Evolutionary conservation across 2,888 invertebrate species (phyloP).

Genomic region (Lasioglossum oenotherae): DNA sequence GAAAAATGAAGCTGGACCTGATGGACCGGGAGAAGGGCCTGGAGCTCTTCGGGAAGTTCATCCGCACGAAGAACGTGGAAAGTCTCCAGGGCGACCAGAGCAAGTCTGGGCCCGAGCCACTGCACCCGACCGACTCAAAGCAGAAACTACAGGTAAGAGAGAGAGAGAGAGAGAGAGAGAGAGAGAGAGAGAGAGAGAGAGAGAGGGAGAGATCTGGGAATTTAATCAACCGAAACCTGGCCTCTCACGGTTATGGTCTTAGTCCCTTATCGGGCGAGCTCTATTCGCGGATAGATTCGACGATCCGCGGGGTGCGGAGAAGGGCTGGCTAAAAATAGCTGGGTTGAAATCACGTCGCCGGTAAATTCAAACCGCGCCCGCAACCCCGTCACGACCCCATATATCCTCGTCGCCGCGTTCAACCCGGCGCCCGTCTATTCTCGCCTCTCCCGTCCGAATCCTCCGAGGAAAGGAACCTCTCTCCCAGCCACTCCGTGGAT

Average conservation of each 20-base stretch:
- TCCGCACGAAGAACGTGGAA: conserved; percentile 93
- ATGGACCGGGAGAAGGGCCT: conserved; percentile 89
- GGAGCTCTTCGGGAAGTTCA: conserved; percentile 92
- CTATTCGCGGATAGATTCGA: background rate
- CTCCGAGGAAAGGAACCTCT: conserved; percentile 13
- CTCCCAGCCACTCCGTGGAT: conserved; percentile 1
- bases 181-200: background rate
- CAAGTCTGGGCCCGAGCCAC: conserved; percentile 82
- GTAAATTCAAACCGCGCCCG: conserved; percentile 5
- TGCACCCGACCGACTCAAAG: conserved; percentile 86
- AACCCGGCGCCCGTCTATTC: background rate
- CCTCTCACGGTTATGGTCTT: background rate
- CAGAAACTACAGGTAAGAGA: conserved; percentile 90
- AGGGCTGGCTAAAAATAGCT: background rate
- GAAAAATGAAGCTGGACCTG: conserved; percentile 86
- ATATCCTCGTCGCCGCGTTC: background rate
- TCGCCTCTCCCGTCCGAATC: conserved; percentile 25
- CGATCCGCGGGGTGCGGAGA: background rate
- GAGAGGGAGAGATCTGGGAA: background rate
- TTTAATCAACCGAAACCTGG: background rate
- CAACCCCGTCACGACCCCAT: background rate
- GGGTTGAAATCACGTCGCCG: background rate
- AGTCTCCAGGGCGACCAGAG: conserved; percentile 86
- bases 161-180: conserved; percentile 58
- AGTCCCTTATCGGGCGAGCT: background rate